Evolutionary conservation across 1,140 invertebrate species (phyloP).

Genomic region (Saccostrea glomerata): DNA sequence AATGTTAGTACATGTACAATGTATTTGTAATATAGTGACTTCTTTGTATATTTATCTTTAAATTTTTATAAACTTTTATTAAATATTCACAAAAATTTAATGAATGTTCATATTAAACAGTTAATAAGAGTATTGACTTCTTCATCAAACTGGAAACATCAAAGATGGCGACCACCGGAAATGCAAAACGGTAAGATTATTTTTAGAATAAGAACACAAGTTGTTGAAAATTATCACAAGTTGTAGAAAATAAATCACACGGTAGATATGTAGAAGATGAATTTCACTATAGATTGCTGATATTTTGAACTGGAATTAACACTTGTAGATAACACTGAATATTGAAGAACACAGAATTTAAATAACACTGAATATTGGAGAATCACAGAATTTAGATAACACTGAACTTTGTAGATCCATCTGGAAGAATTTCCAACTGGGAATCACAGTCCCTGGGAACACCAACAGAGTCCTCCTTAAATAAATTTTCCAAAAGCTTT

Average conservation of each 20-base stretch:
- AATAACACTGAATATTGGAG: not conserved
- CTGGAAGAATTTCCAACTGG: not conserved
- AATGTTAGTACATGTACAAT: not conserved
- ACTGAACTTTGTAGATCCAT: not conserved
- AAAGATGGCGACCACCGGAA: too few species aligned
- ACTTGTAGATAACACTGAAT: not conserved
- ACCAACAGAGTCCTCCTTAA: not conserved
- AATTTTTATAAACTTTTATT: not conserved
- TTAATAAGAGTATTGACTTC: too few species aligned
- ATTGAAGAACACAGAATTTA: not conserved
- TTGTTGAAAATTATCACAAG: too few species aligned
- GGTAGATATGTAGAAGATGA: too few species aligned
- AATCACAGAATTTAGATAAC: not conserved
- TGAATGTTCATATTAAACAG: too few species aligned
- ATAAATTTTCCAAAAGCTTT: not conserved
- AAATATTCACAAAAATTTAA: not conserved
- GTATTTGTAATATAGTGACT: too few species aligned
- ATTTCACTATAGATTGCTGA: too few species aligned
- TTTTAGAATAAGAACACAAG: too few species aligned
- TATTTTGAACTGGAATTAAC: too few species aligned
- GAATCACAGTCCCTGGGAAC: not conserved
- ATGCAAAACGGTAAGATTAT: too few species aligned
- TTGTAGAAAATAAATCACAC: too few species aligned
- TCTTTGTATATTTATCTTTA: not conserved
- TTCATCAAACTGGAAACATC: too few species aligned